Evolutionary conservation across 2,888 invertebrate genomes (phyloP).

Genomic region (Euplexia lucipara): DNA sequence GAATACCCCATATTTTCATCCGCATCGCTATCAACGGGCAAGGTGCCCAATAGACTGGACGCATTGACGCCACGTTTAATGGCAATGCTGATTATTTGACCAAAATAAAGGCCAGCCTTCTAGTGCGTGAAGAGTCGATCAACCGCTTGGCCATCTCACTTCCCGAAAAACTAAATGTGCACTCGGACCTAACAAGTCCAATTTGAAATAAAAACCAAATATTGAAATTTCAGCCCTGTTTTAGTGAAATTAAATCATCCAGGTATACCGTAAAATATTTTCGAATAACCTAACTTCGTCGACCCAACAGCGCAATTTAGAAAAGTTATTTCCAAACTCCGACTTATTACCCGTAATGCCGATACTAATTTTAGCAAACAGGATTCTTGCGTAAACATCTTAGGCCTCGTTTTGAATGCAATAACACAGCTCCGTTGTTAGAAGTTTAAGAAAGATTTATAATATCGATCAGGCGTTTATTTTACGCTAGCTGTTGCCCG

Average conservation of each 20-base stretch:
- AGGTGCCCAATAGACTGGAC: too few species aligned
- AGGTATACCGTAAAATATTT: constrained; percentile 6
- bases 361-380: constrained; percentile 35
- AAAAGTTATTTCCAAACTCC: constrained; percentile 23
- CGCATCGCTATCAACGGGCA: too few species aligned
- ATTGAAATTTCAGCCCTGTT: background rate
- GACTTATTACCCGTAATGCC: constrained; percentile 21
- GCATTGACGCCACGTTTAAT: too few species aligned
- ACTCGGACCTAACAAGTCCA: too few species aligned
- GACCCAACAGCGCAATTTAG: constrained; percentile 9
- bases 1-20: too few species aligned
- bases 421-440: constrained; percentile 33
- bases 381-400: constrained; percentile 30
- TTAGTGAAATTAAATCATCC: background rate
- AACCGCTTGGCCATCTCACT: too few species aligned
- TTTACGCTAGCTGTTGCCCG: too few species aligned
- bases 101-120: too few species aligned
- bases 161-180: too few species aligned
- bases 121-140: too few species aligned
- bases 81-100: too few species aligned
- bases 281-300: constrained; percentile 37
- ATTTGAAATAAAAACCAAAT: too few species aligned
- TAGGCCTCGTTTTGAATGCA: constrained; percentile 55
- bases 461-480: constrained; percentile 25
- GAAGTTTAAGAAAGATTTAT: constrained; percentile 39